Base-by-base conservation (phyloP, 2,888 invertebrate species). In the Norana najaformis region DNA sequence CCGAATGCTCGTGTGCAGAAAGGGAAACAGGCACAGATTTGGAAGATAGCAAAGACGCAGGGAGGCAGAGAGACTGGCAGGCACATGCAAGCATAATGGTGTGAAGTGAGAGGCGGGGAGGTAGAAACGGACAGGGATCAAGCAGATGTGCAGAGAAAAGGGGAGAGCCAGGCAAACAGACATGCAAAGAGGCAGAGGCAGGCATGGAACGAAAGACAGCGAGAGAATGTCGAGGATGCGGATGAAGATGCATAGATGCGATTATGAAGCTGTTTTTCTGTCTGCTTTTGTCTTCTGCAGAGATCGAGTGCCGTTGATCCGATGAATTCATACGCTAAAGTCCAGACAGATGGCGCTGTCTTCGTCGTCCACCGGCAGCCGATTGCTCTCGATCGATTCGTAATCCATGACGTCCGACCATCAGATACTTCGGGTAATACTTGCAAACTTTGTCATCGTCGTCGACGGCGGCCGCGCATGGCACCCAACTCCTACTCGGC, bases 291-390 rank as follows among this genome's bases (percentile, higher is more conserved):
- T 39, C n/a, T 39, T 88, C 34, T 37, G 23, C 88, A 90, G 90
- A 89, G 88, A 83, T 69, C 85, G 8, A 69, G 83, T 8, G 41
- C 36, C 37, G 89, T 89, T 30, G 90, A 90, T 38, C 90, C 82
- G 34, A 41, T 47, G 83, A 89, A 88, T 90, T 83, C 90, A 35
- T 90, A 47, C 53, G 89, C 88, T n/a, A 88, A 83, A 88, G 90
- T 89, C 69, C 92, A 92, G 35, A 93, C 92, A 41, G 93, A 93
- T 30, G 93, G 93, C 38, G 93, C 93, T 20, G 89, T 92, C 16
- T 95, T 94, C 92, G 93, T 95, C 8, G 95, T 95, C 20, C 94
- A 95, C 91, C 92, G 95, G 53, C 95, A 95, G 93, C 95, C 95
- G 8, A 94, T 95, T 37, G 95, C 96, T 20, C 93, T 95, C 82